Percentiles rank a stretch among this genome's conserved stretches.
phyloP scores from a whole-genome alignment of 2,888 invertebrate species.

The Dromius quadrimaculatus region DNA sequence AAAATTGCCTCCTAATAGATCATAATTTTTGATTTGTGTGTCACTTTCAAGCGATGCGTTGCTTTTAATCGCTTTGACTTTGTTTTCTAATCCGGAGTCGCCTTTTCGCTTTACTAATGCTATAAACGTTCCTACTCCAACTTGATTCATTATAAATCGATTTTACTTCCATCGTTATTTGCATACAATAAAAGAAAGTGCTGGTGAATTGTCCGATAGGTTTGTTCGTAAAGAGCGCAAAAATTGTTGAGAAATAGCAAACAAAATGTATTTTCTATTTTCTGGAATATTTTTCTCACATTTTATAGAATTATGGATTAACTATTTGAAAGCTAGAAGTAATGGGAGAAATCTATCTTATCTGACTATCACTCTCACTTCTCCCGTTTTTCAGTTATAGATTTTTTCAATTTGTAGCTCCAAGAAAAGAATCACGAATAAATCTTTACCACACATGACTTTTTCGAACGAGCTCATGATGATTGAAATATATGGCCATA shows the following conservation, averaged over 20 bases:
- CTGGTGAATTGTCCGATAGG: background rate
- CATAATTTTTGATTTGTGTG: constrained; percentile 5
- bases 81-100: constrained; percentile 15
- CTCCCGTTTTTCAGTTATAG: too few relatives aligned
- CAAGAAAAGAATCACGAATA: too few relatives aligned
- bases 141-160: constrained; percentile 2
- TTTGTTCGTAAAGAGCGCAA: background rate
- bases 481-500: too few relatives aligned
- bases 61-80: background rate
- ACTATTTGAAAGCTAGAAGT: too few relatives aligned
- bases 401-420: too few relatives aligned
- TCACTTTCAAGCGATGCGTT: constrained; percentile 15
- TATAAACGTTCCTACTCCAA: constrained; percentile 4
- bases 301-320: too few relatives aligned
- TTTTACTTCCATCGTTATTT: background rate
- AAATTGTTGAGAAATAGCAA: constrained; percentile 7
- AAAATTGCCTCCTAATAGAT: constrained; percentile 2
- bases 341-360: too few relatives aligned
- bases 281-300: constrained; percentile 20
- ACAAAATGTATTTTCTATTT: background rate
- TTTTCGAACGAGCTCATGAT: too few relatives aligned
- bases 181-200: constrained; percentile 21
- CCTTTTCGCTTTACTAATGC: background rate
- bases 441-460: too few relatives aligned
- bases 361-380: too few relatives aligned